Conservation (phyloP, 2,888 invertebrate species). For the Prosapia bicincta region DNA sequence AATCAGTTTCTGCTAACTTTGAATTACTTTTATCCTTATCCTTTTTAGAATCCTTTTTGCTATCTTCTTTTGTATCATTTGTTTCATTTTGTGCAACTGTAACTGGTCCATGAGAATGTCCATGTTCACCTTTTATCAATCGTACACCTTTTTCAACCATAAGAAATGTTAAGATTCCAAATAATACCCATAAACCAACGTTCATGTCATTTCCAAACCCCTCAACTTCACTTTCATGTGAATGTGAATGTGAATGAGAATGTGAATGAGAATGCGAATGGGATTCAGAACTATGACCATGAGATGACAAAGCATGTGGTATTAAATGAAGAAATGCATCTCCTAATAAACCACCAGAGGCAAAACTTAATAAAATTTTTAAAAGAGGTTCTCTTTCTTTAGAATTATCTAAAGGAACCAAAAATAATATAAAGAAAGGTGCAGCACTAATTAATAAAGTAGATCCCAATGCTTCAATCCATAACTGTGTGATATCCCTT, state of each 20-base stretch:
- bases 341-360: slow-evolving; percentile 92
- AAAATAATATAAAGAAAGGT: slow-evolving; percentile 88
- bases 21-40: slow-evolving; percentile 44
- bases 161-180: slow-evolving; percentile 84
- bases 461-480: slow-evolving; percentile 82
- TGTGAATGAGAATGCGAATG: slow-evolving; percentile 54
- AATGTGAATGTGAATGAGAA: slow-evolving; percentile 50
- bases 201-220: slow-evolving; percentile 67
- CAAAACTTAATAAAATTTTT: slow-evolving; percentile 89
- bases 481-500: slow-evolving; percentile 47
- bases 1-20: neutral
- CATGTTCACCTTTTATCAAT: slow-evolving; percentile 77
- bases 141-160: slow-evolving; percentile 90
- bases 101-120: slow-evolving; percentile 61
- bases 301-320: slow-evolving; percentile 82
- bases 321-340: slow-evolving; percentile 99
- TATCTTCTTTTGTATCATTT: slow-evolving; percentile 71
- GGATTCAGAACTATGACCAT: slow-evolving; percentile 43
- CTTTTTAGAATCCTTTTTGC: slow-evolving; percentile 48
- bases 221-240: slow-evolving; percentile 48
- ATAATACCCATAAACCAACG: slow-evolving; percentile 91
- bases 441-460: slow-evolving; percentile 93
- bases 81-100: slow-evolving; percentile 44
- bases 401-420: slow-evolving; percentile 88
- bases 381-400: slow-evolving; percentile 80